phyloP scores from a whole-genome alignment of 2,113 vertebrate genomes.

The Microtus richardsoni region DNA sequence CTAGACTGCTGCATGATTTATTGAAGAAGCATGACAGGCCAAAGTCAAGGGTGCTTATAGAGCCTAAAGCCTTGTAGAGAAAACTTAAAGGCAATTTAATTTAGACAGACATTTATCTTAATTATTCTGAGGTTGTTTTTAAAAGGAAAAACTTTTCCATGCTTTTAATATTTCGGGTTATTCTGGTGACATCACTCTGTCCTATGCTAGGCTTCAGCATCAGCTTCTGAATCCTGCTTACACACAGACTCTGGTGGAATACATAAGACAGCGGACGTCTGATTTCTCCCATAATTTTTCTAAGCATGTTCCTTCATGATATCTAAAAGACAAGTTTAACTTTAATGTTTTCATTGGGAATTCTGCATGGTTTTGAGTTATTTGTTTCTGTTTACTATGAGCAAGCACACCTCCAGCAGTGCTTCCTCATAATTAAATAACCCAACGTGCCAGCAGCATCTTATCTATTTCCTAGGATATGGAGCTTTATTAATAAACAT shows the following conservation, averaged over 20 bases:
- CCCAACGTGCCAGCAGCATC: neutral
- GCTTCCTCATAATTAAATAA: neutral
- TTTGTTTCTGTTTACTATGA: neutral
- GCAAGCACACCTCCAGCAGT: neutral
- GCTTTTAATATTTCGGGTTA: neutral
- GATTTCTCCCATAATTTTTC: neutral
- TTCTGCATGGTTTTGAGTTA: neutral
- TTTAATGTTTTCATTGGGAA: neutral
- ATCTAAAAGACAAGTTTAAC: neutral
- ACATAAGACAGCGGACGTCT: neutral
- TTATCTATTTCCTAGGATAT: neutral
- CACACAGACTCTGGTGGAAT: neutral
- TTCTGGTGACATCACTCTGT: neutral
- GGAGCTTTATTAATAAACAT: neutral
- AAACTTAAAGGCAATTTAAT: constrained; percentile 61
- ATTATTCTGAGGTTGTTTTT: constrained; percentile 47
- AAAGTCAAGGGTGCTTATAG: constrained; percentile 76
- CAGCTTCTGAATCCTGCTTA: rapidly evolving
- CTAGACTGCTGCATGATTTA: constrained; percentile 77
- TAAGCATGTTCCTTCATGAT: neutral
- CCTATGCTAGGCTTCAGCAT: rapidly evolving
- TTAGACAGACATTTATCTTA: constrained; percentile 61
- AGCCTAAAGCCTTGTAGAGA: constrained; percentile 36
- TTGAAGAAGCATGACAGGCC: constrained; percentile 79
- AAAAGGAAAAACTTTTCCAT: neutral